Evolutionary conservation across 1,140 invertebrate genomes (phyloP), one percentile per base, ranked within the genome.

Genomic region (Philopotamus ludificatus): DNA sequence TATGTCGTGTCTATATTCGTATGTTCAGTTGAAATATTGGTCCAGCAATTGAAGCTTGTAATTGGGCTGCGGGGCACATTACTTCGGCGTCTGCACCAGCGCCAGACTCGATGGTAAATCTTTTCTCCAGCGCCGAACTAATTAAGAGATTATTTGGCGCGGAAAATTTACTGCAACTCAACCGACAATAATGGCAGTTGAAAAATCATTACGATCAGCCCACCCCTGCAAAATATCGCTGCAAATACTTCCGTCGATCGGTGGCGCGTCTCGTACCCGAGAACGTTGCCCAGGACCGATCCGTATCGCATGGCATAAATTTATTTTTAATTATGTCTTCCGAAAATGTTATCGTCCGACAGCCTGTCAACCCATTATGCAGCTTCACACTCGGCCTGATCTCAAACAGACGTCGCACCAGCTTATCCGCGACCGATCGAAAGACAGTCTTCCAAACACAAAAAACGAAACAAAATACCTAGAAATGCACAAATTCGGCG

Each of bases 131-230:
- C 26, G 55, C 20, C 55, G 51, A 65, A 70, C 68, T 66, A 70
- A 70, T 70, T 70, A 70, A 70, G 60, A 63, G 68, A 66, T 70
- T 65, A 70, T 66, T 70, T 62, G 68, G 64, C 59, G 64, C 68
- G 68, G 68, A 70, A 70, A 70, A 70, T 70, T 66, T 66, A 66
- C 68, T 64, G 68, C 63, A 66, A 62, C 64, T 54, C 61, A 20
- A 55, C 44, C 62, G 42, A 51, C 57, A 69, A 63, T 65, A 69
- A 69, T 69, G 51, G 67, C 67, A 44, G 67, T 41, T 60, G 54
- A 57, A 57, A 57, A 57, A 57, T 57, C 54, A 57, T 57, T 57
- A 21, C 54, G 4, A 34, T 12, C 12, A 34, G 12, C 28, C 28
- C 28, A 34, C 28, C 28, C 28, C 28, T 7, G 4, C 28, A 4